phyloP scores from a whole-genome alignment of 2,113 vertebrate species.

The Pseudonaja textilis region DNA sequence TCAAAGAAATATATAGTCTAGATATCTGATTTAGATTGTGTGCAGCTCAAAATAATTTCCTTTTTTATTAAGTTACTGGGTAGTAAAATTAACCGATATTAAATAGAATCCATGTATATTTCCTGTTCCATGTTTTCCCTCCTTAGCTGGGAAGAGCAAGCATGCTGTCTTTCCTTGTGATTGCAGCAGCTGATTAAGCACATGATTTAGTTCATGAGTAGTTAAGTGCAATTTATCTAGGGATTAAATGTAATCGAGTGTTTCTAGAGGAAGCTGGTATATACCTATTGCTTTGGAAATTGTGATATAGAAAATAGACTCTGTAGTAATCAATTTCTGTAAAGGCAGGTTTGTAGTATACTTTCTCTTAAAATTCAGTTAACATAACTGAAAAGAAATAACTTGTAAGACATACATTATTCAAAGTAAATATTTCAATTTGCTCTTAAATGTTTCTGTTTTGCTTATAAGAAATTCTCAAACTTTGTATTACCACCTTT shows the following conservation, averaged over 20 bases:
- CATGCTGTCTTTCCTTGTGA: constrained; percentile 72
- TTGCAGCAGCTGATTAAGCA: constrained; percentile 71
- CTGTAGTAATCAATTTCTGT: not conserved
- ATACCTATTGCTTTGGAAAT: not conserved
- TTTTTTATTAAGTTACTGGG: constrained; percentile 9
- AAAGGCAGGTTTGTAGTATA: not conserved
- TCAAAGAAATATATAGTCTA: not conserved
- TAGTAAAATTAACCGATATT: constrained; percentile 43
- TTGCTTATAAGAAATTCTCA: not conserved
- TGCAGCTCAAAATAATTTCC: not conserved
- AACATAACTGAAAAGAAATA: not conserved
- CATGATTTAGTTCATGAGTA: constrained; percentile 65
- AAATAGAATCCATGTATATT: constrained; percentile 44
- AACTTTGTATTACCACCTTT: not conserved
- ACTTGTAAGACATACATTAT: not conserved
- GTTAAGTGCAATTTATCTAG: constrained; percentile 54
- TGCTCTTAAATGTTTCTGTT: not conserved
- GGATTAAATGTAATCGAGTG: not conserved
- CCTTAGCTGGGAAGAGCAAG: constrained; percentile 60
- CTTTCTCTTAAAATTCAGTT: not conserved
- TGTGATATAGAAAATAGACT: not conserved
- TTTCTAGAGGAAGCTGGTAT: not conserved
- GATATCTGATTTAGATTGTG: not conserved
- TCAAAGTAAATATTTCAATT: not conserved
- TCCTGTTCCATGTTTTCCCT: constrained; percentile 19